Base-by-base conservation (phyloP, 2,797 vertebrate genomes). In the Epinephelus coioides region DNA sequence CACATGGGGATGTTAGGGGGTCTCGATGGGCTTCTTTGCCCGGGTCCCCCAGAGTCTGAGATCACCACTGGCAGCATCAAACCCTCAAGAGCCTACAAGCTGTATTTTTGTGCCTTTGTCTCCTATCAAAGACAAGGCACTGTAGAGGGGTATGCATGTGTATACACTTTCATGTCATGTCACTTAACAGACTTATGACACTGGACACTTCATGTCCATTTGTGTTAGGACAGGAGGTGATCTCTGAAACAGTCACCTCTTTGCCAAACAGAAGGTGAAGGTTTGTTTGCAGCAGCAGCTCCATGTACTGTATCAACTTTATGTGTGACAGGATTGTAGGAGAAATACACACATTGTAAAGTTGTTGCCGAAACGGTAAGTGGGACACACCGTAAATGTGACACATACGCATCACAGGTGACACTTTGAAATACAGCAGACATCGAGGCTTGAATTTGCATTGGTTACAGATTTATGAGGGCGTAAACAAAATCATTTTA, bases 341-440 rank as follows among this genome's bases (percentile, higher is more conserved):
- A 73, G 57, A 80, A 83, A 88, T 14, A 9, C 44, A 61, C 7
- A 10, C 54, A 14, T 60, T 34, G n/a, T 62, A 67, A 78, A 71
- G 69, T 60, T 17, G 5, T 30, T 51, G 67, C n/a, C 6, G 50
- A 85, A 84, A 67, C 54, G 65, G 66, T 61, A 59, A 67, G 34
- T 70, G 46, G 63, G 49, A 30, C 1, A 10, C 13, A 18, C n/a
- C 34, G 54, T 90, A 76, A 78, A 87, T 91, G 84, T 76, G 51
- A 6, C 21, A 13, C 54, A 73, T 53, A 72, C 82, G 62, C 54
- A 62, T 59, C 17, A 13, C 62, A 69, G 82, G 81, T 86, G 83
- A 73, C 69, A 78, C 73, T 79, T 79, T 78, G 64, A 83, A 79
- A 86, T 61, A 84, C 71, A 74, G 49, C 73, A 47, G 68, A 81